Conservation (phyloP, 1,140 invertebrate species). For the Paraescarpia echinospica region DNA sequence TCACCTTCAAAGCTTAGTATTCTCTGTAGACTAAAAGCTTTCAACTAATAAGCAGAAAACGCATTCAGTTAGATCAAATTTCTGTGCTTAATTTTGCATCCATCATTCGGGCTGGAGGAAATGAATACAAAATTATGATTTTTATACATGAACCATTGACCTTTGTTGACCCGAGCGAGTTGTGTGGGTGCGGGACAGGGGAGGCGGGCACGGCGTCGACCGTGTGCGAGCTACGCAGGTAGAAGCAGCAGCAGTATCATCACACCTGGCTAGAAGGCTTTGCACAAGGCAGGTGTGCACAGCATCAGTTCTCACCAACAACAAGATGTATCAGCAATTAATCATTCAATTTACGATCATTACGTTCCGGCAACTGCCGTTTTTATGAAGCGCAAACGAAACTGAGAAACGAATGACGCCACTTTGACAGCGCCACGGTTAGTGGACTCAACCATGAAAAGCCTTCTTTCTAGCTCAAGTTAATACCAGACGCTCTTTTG, state of each 20-base stretch:
- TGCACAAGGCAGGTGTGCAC: neutral
- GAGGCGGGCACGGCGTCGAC: neutral
- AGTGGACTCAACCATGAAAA: neutral
- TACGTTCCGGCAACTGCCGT: neutral
- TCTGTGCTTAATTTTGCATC: neutral
- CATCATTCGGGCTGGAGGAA: neutral
- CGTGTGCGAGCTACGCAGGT: neutral
- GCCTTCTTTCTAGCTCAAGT: conserved; percentile 4
- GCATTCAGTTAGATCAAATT: no score
- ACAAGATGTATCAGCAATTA: neutral
- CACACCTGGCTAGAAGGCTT: conserved; percentile 3
- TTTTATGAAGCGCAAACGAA: neutral
- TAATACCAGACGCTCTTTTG: neutral
- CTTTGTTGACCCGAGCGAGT: neutral
- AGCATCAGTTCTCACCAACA: neutral
- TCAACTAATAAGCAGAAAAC: no score
- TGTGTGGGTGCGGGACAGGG: neutral
- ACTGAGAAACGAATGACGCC: neutral
- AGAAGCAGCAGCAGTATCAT: neutral
- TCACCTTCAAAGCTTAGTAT: neutral
- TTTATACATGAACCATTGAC: neutral
- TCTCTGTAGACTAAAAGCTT: neutral
- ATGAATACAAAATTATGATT: neutral
- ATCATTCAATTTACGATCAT: neutral
- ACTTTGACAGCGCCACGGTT: neutral